Base-by-base conservation (phyloP, 1,140 invertebrate species). In the Drosophila leontia region DNA sequence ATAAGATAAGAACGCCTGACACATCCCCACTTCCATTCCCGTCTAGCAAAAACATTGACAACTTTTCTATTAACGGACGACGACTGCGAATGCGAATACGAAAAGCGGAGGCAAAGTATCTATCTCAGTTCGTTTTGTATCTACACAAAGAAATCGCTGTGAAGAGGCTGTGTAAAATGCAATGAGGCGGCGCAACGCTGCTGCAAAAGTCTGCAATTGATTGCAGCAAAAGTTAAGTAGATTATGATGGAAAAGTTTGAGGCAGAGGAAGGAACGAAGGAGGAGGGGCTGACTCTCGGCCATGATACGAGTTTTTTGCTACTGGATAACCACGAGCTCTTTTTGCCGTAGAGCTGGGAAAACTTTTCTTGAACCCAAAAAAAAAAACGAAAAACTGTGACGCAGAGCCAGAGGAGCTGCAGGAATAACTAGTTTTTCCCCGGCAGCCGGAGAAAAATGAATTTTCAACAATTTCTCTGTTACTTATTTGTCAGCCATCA, bases 181-280 rank as follows among this genome's bases (percentile, higher is more conserved):
- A 88, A 88, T 88, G 85, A 88, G 69, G 85, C 84, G 81, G 69
- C 68, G 75, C 67, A 56, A 34, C 41, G 61, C 44, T 64, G 58
- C 82, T 64, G 61, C 82, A 74, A 63, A 74, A 80, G 80, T 56
- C 77, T 80, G 85, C 84, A 88, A 88, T 88, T 88, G 85, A 88
- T 88, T 88, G 85, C 81, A 85, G 85, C 82, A 90, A 88, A 88
- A 88, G 85, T 88, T 88, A 90, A 88, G 86, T 88, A 88, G 85
- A 88, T 88, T 88, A 88, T 90, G 85, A 88, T 88, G 85, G 85
- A 88, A 88, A 88, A 88, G 59, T 88, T 88, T 90, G 26, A 47
- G 63, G n/a, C 19, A 19, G 44, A 23, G 42, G 44, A 39, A 42
- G 42, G 42, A 32, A 29, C 57, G 41, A 41, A 34, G 8, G n/a